A percentile compares a stretch with the other conserved stretches of the same genome.
phyloP scores from a whole-genome alignment of 1,140 invertebrate genomes.

The Trachelipus rathkii region DNA sequence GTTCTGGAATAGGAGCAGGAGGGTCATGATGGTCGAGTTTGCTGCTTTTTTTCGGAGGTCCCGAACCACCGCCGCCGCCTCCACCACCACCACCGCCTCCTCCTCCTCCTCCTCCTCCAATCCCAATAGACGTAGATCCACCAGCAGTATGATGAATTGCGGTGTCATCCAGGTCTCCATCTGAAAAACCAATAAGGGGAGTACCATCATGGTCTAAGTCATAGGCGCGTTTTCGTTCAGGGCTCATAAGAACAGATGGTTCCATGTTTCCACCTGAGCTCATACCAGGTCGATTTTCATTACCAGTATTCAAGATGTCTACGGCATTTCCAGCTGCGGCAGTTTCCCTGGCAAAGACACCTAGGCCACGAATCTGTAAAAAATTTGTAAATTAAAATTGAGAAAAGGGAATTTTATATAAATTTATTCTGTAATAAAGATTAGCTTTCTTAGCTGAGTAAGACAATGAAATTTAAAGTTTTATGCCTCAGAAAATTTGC shows the following conservation, averaged over 20 bases:
- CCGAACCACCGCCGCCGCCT: background rate
- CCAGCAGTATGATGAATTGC: slow-evolving; percentile 25
- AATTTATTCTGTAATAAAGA: too few species aligned
- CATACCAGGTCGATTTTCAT: slow-evolving; percentile 27
- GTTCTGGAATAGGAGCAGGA: slow-evolving; percentile 39
- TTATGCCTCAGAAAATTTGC: too few species aligned
- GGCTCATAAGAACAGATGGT: slow-evolving; percentile 40
- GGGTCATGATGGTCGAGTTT: slow-evolving; percentile 23
- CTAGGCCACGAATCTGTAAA: slow-evolving; percentile 36
- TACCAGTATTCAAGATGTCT: background rate
- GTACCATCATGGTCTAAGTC: slow-evolving; percentile 38
- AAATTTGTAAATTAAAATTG: background rate
- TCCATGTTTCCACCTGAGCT: slow-evolving; percentile 35
- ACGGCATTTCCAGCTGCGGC: slow-evolving; percentile 21
- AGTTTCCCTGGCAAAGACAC: slow-evolving; percentile 40
- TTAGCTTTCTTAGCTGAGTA: too few species aligned
- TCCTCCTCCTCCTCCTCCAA: background rate
- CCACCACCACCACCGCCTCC: background rate
- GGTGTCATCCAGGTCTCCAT: slow-evolving; percentile 39
- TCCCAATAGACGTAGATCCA: slow-evolving; percentile 21
- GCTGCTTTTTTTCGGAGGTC: slow-evolving; percentile 10
- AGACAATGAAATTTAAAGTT: too few species aligned
- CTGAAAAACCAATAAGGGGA: slow-evolving; percentile 40
- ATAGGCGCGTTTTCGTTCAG: slow-evolving; percentile 40
- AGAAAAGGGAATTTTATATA: too few species aligned